Conservation (phyloP, 2,888 invertebrate genomes). For the Melanostoma mellinum region DNA sequence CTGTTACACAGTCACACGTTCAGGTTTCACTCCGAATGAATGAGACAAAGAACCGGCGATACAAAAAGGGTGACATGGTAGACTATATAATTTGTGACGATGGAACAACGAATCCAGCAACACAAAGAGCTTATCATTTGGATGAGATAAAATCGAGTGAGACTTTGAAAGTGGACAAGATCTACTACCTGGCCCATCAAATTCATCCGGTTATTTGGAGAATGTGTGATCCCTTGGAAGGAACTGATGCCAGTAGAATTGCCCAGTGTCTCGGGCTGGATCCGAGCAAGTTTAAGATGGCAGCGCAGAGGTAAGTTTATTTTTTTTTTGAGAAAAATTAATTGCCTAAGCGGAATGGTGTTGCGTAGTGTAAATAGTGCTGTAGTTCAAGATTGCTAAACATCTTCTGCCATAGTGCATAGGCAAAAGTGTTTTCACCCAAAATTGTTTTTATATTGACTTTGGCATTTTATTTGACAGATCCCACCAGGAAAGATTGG, state of each 20-base stretch:
- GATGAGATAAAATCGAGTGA: slow-evolving; percentile 92
- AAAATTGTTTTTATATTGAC: neutral
- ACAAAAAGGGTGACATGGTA: slow-evolving; percentile 96
- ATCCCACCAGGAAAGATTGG: slow-evolving; percentile 82
- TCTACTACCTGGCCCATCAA: slow-evolving; percentile 97
- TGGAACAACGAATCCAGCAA: slow-evolving; percentile 89
- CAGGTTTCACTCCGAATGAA: slow-evolving; percentile 95
- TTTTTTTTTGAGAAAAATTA: neutral
- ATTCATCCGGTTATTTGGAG: slow-evolving; percentile 97
- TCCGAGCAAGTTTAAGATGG: slow-evolving; percentile 82
- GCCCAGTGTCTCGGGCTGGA: slow-evolving; percentile 94
- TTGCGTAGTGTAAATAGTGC: too few relatives aligned
- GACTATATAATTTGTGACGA: slow-evolving; percentile 97
- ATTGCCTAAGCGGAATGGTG: too few relatives aligned
- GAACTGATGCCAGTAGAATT: slow-evolving; percentile 93
- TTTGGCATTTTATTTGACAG: slow-evolving; percentile 56
- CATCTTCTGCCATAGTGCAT: too few relatives aligned
- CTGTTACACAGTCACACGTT: slow-evolving; percentile 92
- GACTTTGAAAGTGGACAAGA: slow-evolving; percentile 89
- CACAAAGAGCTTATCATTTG: slow-evolving; percentile 96
- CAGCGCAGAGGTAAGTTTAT: slow-evolving; percentile 78
- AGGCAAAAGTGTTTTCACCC: neutral
- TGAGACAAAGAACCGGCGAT: slow-evolving; percentile 88
- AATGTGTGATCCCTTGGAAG: slow-evolving; percentile 97
- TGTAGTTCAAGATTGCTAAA: too few relatives aligned